Base-by-base conservation (phyloP, 2,113 vertebrate species). In the Alexandromys fortis region DNA sequence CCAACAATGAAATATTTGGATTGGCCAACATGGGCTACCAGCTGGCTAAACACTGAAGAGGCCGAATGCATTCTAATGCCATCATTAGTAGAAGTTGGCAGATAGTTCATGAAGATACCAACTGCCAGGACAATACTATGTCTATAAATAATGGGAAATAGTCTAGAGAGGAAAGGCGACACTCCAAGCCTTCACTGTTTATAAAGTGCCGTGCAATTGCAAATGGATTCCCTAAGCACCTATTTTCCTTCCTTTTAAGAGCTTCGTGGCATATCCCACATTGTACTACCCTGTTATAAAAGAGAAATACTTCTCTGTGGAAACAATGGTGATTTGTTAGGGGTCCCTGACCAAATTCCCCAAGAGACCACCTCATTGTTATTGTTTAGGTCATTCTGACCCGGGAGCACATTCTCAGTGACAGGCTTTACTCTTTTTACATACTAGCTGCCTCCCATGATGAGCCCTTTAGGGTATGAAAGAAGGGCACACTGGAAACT, bases 271-370 rank as follows among this genome's bases (percentile, higher is more conserved):
- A n/a, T 89, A 85, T 81, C 86, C 49, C 81, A 88, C 35, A 38
- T 91, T 82, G 63, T 68, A 70, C 89, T 95, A 78, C n/a, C 89
- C 73, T 94, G 45, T 95, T 96, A 91, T 16, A 92, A 96, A 96
- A 94, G 94, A 90, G 89, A 97, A 92, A 85, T 94, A 82, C 75
- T 95, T 55, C 78, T 78, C 87, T 73, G 61, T 92, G 86, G 89
- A 96, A 96, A 97, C 95, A 97, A 93, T 97, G 76, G 92, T 83
- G 87, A 70, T 38, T 96, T 98, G 94, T 97, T 97, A 91, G 24
- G 86, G 58, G 55, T 26, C 92, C 45, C 86, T 90, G 96, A 95
- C 75, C 76, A 85, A 82, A 88, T 82, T 89, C 96, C 96, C 87
- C 45, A 16, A 82, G 96, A 95, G 97, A 92, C 89, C 12, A 68